Conservation (phyloP, 2,113 vertebrate genomes). For the Oreocharis arfaki region DNA sequence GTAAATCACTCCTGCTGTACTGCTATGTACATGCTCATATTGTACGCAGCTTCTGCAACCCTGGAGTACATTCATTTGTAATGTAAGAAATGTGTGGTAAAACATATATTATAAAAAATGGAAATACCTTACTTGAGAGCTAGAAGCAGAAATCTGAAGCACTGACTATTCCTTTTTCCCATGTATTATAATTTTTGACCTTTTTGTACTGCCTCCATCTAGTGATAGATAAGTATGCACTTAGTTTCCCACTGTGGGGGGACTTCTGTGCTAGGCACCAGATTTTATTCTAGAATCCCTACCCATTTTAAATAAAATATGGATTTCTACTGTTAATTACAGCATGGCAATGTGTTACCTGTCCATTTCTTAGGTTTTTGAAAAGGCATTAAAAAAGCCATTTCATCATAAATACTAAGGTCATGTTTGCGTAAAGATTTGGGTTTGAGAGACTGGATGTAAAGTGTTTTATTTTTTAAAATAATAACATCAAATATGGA, state of each 20-base stretch:
- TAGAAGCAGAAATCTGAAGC: background rate
- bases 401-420: background rate
- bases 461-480: background rate
- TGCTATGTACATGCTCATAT: background rate
- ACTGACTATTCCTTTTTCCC: background rate
- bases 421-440: background rate
- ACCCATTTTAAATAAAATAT: background rate
- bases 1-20: background rate
- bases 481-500: background rate
- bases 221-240: background rate
- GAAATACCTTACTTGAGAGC: background rate
- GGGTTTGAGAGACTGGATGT: background rate
- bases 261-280: background rate
- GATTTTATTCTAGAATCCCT: background rate
- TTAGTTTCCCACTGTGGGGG: background rate
- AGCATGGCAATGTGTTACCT: background rate
- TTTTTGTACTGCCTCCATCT: background rate
- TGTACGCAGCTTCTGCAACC: background rate
- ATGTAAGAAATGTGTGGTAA: background rate
- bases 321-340: background rate
- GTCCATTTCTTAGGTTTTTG: background rate
- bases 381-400: background rate
- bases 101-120: background rate
- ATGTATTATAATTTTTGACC: background rate
- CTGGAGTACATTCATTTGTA: background rate